These are phyloP conservation scores for Pygoscelis adeliae DNA, from an alignment of 2,113 vertebrate species.

Conservation along the genomic window DNA sequence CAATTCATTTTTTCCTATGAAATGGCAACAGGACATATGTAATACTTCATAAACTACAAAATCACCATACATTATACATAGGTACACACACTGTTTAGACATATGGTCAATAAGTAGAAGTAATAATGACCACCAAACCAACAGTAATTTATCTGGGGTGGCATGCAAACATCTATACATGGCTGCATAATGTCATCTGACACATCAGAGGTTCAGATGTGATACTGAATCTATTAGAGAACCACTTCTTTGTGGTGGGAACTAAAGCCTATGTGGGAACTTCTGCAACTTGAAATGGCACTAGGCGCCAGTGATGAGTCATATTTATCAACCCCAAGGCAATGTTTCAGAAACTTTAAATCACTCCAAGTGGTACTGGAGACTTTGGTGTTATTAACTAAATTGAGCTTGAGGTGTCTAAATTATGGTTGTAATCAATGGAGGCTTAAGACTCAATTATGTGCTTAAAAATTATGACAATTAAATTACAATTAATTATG, in stretches of 20 bases:
- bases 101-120: not conserved
- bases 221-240: not conserved
- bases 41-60: not conserved
- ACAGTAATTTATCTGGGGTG: not conserved
- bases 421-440: not conserved
- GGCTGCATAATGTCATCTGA: not conserved
- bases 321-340: not conserved
- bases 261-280: not conserved
- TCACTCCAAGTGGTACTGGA: not conserved
- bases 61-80: not conserved
- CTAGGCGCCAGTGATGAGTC: not conserved
- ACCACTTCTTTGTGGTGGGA: not conserved
- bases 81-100: not conserved
- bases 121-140: not conserved
- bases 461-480: not conserved
- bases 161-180: not conserved
- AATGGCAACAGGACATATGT: not conserved
- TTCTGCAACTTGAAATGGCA: not conserved
- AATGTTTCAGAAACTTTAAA: not conserved
- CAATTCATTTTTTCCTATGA: not conserved
- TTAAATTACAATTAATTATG: not conserved
- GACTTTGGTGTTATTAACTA: not conserved
- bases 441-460: not conserved
- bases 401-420: not conserved
- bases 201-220: not conserved